Percentiles rank a stretch among this genome's conserved stretches.
Evolutionary conservation across 2,113 vertebrate species (phyloP).

Genomic region (Leiothrix lutea): DNA sequence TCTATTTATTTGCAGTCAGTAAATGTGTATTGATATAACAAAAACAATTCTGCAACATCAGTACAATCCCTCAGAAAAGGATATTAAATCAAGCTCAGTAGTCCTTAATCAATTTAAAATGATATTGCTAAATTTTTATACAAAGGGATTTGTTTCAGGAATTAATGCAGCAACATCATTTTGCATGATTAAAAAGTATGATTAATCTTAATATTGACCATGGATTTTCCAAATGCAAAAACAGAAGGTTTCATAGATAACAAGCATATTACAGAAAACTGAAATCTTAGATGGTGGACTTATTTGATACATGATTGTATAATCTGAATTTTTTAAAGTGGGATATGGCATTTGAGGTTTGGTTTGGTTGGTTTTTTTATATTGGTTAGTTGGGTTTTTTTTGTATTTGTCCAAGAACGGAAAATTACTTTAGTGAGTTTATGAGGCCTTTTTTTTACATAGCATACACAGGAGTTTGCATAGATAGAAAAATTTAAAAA

Average conservation of each 20-base stretch:
- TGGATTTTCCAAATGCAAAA: background rate
- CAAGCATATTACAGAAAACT: background rate
- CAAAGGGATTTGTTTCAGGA: background rate
- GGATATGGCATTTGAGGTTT: background rate
- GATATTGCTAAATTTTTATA: background rate
- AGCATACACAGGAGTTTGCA: background rate
- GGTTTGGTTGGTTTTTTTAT: rapidly evolving
- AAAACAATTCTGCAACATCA: background rate
- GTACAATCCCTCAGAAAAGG: background rate
- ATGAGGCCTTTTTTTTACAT: background rate
- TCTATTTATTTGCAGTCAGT: background rate
- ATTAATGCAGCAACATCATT: background rate
- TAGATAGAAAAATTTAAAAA: background rate
- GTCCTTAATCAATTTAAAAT: background rate
- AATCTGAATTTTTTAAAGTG: background rate
- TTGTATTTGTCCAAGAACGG: background rate
- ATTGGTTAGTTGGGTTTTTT: rapidly evolving
- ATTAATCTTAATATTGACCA: background rate
- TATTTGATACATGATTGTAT: background rate
- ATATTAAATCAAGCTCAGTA: background rate
- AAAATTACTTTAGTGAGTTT: background rate
- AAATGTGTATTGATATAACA: background rate
- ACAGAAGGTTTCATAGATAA: background rate
- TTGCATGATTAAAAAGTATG: background rate
- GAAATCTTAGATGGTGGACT: background rate